Conservation (phyloP, 2,797 vertebrate genomes). For the Sebastes cheni region DNA sequence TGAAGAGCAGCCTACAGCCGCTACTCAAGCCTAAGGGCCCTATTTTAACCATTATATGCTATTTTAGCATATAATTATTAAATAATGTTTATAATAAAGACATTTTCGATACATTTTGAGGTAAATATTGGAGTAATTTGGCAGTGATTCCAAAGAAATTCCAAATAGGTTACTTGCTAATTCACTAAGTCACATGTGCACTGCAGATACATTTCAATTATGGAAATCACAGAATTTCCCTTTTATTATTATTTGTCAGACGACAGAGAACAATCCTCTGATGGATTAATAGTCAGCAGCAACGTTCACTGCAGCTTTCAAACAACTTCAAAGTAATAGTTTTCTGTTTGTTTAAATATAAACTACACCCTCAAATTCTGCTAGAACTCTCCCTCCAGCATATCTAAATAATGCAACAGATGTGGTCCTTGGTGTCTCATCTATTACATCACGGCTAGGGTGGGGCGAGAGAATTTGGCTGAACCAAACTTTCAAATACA, state of each 20-base stretch:
- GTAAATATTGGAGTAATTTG: too few species aligned
- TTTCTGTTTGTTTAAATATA: neutral
- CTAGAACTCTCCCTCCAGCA: neutral
- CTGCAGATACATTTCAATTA: constrained; percentile 8
- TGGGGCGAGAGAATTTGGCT: neutral
- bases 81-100: too few species aligned
- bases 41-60: too few species aligned
- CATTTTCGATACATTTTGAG: too few species aligned
- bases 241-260: neutral
- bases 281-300: neutral
- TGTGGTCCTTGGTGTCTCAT: neutral
- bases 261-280: constrained; percentile 6
- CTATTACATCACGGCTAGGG: neutral
- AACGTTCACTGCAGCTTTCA: constrained; percentile 7
- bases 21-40: too few species aligned
- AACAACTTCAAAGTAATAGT: neutral
- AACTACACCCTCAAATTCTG: neutral
- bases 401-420: neutral
- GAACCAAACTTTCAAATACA: neutral
- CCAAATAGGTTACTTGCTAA: too few species aligned
- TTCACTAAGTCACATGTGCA: neutral
- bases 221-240: constrained; percentile 6
- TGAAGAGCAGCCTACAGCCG: accelerated
- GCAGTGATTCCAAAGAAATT: too few species aligned
- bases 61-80: too few species aligned